Evolutionary conservation across 2,888 invertebrate species (phyloP), one percentile per base, ranked within the genome.

Genomic region (Morpho achilles): DNA sequence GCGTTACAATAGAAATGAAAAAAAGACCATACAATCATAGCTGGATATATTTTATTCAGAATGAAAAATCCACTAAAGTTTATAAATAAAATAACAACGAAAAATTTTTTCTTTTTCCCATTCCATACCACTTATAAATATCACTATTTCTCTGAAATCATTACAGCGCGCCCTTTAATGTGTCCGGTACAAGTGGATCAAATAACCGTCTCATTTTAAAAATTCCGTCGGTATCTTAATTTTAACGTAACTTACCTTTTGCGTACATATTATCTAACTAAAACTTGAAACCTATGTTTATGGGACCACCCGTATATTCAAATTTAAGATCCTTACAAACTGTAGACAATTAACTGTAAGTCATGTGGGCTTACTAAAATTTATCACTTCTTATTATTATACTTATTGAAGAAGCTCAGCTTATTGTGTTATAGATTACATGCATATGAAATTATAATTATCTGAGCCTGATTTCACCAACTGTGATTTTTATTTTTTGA

Each of bases 161-260:
- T 75, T 73, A 75, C 69, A 74, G 74, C 66, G 63, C 64, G 71
- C 69, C 65, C 70, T 67, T 69, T 71, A 75, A 77, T 72, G 66
- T 53, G 59, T 70, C 74, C 71, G 76, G 73, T 77, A 75, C 73
- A 71, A 73, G 70, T 70, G 72, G 70, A 69, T 67, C 72, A 75
- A 79, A 77, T 79, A 69, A 71, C 72, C 67, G 67, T 69, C 75
- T 74, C 67, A 71, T 74, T 69, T 69, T 70, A 63, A 61, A 69
- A 72, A 81, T 82, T 74, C 78, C 76, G 64, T 61, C 68, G 71
- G 67, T 82, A 86, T 87, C 86, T 84, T 78, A 80, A 86, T 81
- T 84, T 81, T 84, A 80, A 82, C 80, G 80, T 76, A 74, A 73
- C 73, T 76, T 75, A 77, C 77, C 78, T 80, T 84, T 83, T 80